phyloP scores from a whole-genome alignment of 2,113 vertebrate genomes.

The Okapia johnstoni region DNA sequence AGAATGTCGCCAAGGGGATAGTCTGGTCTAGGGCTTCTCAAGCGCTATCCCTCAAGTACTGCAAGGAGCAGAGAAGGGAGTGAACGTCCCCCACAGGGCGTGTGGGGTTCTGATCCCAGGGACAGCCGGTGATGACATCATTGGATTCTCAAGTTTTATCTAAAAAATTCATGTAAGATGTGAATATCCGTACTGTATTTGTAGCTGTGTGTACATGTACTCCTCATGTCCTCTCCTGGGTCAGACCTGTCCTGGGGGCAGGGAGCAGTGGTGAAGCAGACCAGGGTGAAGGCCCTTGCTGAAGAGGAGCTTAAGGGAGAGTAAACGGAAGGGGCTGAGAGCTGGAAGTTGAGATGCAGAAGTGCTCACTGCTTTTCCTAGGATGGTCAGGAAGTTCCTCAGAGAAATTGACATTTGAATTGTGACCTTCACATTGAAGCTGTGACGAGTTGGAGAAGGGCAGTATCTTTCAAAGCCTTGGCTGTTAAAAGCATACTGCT shows the following conservation, averaged over 20 bases:
- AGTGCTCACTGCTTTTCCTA: background rate
- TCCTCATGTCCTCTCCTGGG: background rate
- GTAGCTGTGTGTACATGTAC: background rate
- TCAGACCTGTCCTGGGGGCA: background rate
- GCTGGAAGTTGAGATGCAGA: background rate
- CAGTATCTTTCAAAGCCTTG: background rate
- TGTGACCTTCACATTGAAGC: background rate
- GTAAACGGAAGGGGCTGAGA: background rate
- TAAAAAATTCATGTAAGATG: background rate
- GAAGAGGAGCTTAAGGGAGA: background rate
- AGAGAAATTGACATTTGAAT: background rate
- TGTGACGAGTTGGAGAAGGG: background rate
- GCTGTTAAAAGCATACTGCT: background rate
- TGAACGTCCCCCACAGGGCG: background rate
- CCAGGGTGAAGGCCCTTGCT: background rate
- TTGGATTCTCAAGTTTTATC: background rate
- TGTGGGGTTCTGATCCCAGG: background rate
- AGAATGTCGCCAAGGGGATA: background rate
- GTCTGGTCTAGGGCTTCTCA: background rate
- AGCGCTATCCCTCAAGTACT: background rate
- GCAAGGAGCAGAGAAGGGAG: background rate
- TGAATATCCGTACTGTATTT: background rate
- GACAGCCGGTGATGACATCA: background rate
- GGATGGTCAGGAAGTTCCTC: background rate
- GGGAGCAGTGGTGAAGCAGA: background rate